Evolutionary conservation across 2,797 vertebrate genomes (phyloP).

Genomic region (Acanthurus tractus): DNA sequence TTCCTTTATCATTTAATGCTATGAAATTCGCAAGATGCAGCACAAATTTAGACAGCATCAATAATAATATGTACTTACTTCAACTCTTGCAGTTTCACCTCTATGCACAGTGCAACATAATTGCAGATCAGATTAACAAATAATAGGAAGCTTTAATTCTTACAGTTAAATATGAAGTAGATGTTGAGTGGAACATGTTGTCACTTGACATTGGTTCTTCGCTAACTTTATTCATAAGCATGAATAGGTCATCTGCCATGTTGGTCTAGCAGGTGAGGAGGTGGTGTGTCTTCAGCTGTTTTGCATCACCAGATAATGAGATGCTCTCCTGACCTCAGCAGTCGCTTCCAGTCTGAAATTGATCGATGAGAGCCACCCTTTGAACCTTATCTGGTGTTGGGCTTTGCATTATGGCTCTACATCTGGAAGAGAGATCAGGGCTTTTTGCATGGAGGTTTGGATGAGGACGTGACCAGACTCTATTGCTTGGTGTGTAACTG

Average conservation of each 20-base stretch:
- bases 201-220: constrained; percentile 1
- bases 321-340: constrained; percentile 66
- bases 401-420: constrained; percentile 69
- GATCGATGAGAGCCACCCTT: constrained; percentile 75
- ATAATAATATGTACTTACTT: too few species aligned
- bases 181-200: background rate
- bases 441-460: constrained; percentile 67
- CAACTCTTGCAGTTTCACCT: background rate
- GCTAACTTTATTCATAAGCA: constrained; percentile 4
- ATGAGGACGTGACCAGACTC: constrained; percentile 81
- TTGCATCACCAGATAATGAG: constrained; percentile 78
- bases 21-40: too few species aligned
- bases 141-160: background rate
- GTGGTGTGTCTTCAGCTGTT: constrained; percentile 72
- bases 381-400: constrained; percentile 80
- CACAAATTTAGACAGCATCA: too few species aligned
- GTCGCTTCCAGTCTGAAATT: constrained; percentile 71
- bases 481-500: constrained; percentile 69
- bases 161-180: background rate
- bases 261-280: constrained; percentile 59
- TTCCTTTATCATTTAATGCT: too few species aligned
- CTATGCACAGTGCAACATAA: background rate
- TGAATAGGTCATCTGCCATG: constrained; percentile 41
- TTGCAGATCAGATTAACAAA: background rate
- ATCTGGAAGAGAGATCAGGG: constrained; percentile 81